These are phyloP conservation scores for Hirtodrosophila alboralis DNA, from an alignment of 2,888 invertebrate species.

Conservation along the genomic window DNA sequence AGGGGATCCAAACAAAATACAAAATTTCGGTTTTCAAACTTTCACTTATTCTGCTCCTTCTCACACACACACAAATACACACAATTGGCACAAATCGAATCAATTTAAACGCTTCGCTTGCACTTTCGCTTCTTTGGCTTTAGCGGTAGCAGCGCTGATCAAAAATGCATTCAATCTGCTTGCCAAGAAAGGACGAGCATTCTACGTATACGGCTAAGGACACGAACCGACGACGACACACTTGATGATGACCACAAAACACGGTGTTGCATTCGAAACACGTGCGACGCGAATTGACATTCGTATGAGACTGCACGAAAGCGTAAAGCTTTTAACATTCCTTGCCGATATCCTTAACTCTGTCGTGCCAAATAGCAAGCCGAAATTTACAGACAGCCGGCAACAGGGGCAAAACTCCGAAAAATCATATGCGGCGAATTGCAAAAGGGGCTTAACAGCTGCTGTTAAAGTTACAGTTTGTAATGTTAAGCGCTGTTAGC, in stretches of 20 bases:
- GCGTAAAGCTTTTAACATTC: conserved; percentile 42
- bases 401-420: conserved; percentile 38
- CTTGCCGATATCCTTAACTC: conserved; percentile 21
- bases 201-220: no score
- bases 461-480: conserved; percentile 3
- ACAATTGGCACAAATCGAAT: conserved; percentile 51
- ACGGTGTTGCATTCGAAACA: conserved; percentile 39
- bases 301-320: conserved; percentile 58
- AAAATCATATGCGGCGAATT: conserved; percentile 47
- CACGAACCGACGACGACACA: conserved; percentile 23
- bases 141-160: conserved; percentile 39
- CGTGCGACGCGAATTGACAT: conserved; percentile 65
- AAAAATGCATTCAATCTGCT: conserved; percentile 53
- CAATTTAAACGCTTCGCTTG: conserved; percentile 45
- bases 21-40: conserved; percentile 26
- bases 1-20: no score
- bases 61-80: no score
- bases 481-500: background rate
- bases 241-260: conserved; percentile 19
- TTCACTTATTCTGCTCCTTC: conserved; percentile 47
- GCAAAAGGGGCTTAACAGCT: conserved; percentile 8
- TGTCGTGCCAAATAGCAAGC: conserved; percentile 11
- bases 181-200: conserved; percentile 20
- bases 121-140: conserved; percentile 44
- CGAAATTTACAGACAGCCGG: conserved; percentile 8